Evolutionary conservation across 2,113 vertebrate genomes (phyloP), one percentile per base, ranked within the genome.

Genomic region (Psophia crepitans): DNA sequence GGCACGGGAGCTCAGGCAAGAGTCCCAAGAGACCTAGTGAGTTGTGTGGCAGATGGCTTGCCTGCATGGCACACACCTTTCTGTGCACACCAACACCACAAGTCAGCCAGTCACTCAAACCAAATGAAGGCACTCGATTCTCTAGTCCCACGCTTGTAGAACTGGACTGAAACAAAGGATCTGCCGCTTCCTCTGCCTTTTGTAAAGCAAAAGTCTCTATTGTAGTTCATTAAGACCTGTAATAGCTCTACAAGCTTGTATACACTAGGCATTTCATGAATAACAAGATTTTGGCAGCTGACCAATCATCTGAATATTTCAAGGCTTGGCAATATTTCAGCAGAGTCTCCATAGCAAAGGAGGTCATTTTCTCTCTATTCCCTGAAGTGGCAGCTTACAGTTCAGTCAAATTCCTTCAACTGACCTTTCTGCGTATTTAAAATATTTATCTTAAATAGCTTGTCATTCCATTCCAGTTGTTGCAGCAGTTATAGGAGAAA

Each of bases 251-350:
- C 84, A 97, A 85, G 89, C 84, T 88, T 80, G 84, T 94, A 69
- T 84, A 94, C 82, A 84, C 61, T 46, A 95, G 80, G 83, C 92
- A 89, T 97, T 97, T 97, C 76, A 96, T 89, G 93, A 92, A 97
- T 93, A 96, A 90, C 84, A 95, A 94, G 53, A 23, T 94, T 95
- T 75, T 97, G 97, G 96, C 96, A 97, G 93, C 89, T 91, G 94
- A 90, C 92, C 96, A 97, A 87, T 94, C 86, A 95, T 96, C 89
- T 85, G 87, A 94, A 87, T 96, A 93, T 97, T 97, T 96, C 96
- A 93, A 88, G 93, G 82, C 91, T 96, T 97, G 97, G 96, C 96
- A 94, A 78, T 84, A 82, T 87, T 96, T 96, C 95, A 97, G 90
- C 49, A 58, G 35, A 63, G 61, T 90, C 96, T 96, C 82, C 83